Evolutionary conservation across 2,113 vertebrate species (phyloP).

Genomic region (Leiothrix lutea): DNA sequence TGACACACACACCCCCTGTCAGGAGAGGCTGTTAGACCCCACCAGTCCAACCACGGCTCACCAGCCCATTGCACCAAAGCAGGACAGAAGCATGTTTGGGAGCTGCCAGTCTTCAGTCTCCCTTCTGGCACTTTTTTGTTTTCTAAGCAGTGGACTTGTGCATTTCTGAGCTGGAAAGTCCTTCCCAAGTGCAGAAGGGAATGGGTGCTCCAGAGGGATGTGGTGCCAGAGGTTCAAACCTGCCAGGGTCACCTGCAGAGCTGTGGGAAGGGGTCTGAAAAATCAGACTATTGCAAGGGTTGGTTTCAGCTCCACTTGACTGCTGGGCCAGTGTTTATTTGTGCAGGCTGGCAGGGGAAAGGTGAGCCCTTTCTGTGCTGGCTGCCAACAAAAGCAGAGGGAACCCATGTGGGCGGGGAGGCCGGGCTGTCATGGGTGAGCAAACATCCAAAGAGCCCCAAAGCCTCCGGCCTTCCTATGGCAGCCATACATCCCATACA

Average conservation of each 20-base stretch:
- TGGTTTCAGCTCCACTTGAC: neutral
- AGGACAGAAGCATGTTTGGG: fast-evolving
- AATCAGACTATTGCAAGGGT: neutral
- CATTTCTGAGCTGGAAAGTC: neutral
- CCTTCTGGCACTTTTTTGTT: neutral
- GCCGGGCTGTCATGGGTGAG: neutral
- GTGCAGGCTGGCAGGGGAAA: constrained; percentile 25
- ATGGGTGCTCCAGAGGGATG: neutral
- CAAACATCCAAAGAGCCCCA: neutral
- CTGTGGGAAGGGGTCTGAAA: neutral
- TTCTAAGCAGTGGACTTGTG: neutral
- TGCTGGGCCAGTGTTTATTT: constrained; percentile 24
- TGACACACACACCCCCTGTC: neutral
- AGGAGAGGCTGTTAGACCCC: neutral
- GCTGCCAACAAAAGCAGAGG: neutral
- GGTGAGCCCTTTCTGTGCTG: neutral
- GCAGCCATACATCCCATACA: neutral
- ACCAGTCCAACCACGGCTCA: fast-evolving
- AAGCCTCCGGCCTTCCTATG: neutral
- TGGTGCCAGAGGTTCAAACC: neutral
- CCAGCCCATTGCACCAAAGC: neutral
- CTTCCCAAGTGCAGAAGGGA: neutral
- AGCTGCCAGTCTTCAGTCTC: neutral
- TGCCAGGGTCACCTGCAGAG: neutral
- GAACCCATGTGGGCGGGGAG: neutral